Evolutionary conservation across 1,140 invertebrate genomes (phyloP).

Genomic region (Melanaphis sacchari): DNA sequence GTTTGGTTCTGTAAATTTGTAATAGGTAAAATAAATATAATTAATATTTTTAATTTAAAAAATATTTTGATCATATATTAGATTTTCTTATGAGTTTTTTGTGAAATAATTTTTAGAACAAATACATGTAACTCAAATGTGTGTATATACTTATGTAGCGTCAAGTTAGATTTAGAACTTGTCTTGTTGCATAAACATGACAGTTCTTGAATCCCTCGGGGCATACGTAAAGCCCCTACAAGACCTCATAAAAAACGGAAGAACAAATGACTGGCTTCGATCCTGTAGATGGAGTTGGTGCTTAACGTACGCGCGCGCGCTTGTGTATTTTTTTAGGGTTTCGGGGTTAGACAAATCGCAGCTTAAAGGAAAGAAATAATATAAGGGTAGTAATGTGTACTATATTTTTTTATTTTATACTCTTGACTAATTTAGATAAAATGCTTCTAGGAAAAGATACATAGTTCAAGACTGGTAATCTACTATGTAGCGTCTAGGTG

Average conservation of each 20-base stretch:
- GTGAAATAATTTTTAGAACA: not conserved
- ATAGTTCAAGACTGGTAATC: conserved; percentile 10
- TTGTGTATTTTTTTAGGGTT: not conserved
- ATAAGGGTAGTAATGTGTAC: not conserved
- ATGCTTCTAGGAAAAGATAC: not conserved
- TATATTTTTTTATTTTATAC: conserved; percentile 52
- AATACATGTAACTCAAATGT: not conserved
- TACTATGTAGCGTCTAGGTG: not conserved
- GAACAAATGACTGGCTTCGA: conserved; percentile 53
- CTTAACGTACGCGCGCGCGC: not conserved
- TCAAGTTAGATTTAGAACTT: conserved; percentile 55
- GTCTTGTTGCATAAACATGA: conserved; percentile 40
- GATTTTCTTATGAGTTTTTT: not conserved
- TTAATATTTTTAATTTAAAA: not conserved
- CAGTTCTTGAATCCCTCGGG: conserved; percentile 35
- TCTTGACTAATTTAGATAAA: conserved; percentile 54
- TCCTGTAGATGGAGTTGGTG: conserved; percentile 11
- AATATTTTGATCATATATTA: not conserved
- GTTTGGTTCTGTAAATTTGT: not conserved
- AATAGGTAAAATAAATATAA: too few relatives aligned
- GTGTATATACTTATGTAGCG: not conserved
- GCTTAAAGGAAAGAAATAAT: not conserved
- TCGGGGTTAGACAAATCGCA: conserved; percentile 54
- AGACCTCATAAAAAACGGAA: conserved; percentile 38
- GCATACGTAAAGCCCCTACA: conserved; percentile 5